A percentile compares a stretch with the other conserved stretches of the same genome.
These are phyloP conservation scores for Sorex fumeus DNA, from an alignment of 2,113 vertebrate species.

Conservation along the genomic window DNA sequence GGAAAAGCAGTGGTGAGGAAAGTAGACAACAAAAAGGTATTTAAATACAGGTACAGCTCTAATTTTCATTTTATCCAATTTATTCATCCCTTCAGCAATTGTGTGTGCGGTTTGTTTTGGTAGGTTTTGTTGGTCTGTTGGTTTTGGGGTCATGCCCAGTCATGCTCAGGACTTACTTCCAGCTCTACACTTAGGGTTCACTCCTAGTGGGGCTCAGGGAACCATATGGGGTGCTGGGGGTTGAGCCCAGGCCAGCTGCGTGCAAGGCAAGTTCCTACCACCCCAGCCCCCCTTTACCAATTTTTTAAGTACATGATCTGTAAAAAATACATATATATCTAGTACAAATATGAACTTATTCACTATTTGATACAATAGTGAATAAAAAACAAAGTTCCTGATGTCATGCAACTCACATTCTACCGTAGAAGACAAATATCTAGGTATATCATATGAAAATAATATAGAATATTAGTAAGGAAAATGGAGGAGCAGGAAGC, in stretches of 20 bases:
- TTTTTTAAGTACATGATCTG: background rate
- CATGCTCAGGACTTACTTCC: no score
- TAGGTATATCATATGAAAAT: background rate
- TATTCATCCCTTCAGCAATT: slow-evolving; percentile 14
- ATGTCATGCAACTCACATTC: slow-evolving; percentile 9
- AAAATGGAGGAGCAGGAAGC: slow-evolving; percentile 5
- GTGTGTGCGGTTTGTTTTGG: background rate
- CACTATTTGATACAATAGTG: background rate
- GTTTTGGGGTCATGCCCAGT: no score
- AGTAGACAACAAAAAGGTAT: background rate
- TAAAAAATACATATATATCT: background rate
- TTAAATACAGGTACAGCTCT: slow-evolving; percentile 16
- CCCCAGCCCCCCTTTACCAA: no score
- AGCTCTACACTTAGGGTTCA: no score
- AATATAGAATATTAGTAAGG: slow-evolving; percentile 36
- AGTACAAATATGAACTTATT: no score
- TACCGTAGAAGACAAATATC: background rate
- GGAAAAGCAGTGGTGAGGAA: slow-evolving; percentile 38
- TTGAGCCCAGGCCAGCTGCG: no score
- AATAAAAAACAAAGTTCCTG: background rate
- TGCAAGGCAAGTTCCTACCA: no score
- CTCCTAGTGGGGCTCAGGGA: no score
- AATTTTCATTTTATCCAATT: slow-evolving; percentile 35
- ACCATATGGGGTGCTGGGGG: no score
- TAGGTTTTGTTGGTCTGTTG: no score